Base-by-base conservation (phyloP, 1,140 invertebrate species). In the Meloidogyne chitwoodi region DNA sequence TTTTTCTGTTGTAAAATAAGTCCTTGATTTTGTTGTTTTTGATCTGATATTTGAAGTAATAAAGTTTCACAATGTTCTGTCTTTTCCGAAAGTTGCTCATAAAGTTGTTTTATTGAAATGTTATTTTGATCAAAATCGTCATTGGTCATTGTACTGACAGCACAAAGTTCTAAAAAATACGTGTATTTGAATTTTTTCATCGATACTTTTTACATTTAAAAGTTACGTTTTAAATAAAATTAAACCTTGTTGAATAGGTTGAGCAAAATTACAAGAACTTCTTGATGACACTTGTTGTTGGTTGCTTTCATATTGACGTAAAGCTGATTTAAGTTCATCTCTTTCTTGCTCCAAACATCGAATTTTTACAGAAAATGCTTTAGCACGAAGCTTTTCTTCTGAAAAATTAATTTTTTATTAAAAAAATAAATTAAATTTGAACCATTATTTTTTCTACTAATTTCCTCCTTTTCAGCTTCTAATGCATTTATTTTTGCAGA, bases 391-490 rank as follows among this genome's bases (percentile, higher is more conserved):
- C 22, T 72, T 66, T 64, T 82, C 81, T 34, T 82, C 81, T 81
- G 24, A 48, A 81, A 65, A 72, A 24, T 48, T n/a, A 31, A 67
- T 26, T 67, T 22, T 67, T 67, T 8, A 34, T 3, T 26, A 29
- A 34, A 31, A 72, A 71, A 72, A 63, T 63, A 44, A 62, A 64
- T 63, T 63, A 44, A 62, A 64, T 63, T 61, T 11, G n/a, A 48
- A 86, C 84, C 84, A 63, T 85, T 87, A 38, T 77, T 81, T 41
- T 77, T 76, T 63, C 79, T 82, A n/a, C 67, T 65, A 76, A 86
- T 85, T 74, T 84, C 75, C 24, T 83, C 74, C 56, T 87, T 86
- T 70, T 86, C 84, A 65, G 83, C 74, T 76, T 86, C 84, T 44
- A 87, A 65, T 3, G 85, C 85, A 56, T 81, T 77, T 26, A 86